These are phyloP conservation scores for Cheilinus undulatus DNA, from an alignment of 2,113 vertebrate genomes.

Conservation along the genomic window DNA sequence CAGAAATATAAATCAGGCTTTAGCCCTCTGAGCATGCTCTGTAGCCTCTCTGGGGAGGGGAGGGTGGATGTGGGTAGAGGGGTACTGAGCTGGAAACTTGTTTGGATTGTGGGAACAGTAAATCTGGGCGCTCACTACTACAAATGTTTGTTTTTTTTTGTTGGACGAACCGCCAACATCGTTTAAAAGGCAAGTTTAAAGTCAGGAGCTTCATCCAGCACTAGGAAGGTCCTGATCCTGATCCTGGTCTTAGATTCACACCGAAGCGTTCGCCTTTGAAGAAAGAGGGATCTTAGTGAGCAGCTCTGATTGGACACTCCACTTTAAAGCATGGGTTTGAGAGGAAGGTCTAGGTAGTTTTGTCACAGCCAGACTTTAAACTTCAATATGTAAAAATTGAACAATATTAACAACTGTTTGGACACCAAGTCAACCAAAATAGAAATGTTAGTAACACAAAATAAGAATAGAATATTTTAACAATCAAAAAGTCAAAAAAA, in stretches of 20 bases:
- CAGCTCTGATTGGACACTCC: conserved; percentile 54
- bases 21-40: conserved; percentile 64
- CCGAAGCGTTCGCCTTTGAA: conserved; percentile 46
- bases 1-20: too few species aligned
- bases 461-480: too few species aligned
- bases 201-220: conserved; percentile 66
- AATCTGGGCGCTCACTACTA: conserved; percentile 75
- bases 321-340: too few species aligned
- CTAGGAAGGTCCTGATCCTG: conserved; percentile 48
- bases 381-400: too few species aligned
- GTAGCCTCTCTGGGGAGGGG: conserved; percentile 45
- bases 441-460: too few species aligned
- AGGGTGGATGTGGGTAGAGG: too few species aligned
- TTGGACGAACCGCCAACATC: conserved; percentile 45
- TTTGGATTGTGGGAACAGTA: conserved; percentile 84
- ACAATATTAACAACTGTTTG: too few species aligned
- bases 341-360: conserved; percentile 36
- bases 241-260: conserved; percentile 22
- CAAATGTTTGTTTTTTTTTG: conserved; percentile 49
- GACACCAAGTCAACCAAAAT: too few species aligned
- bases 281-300: conserved; percentile 34
- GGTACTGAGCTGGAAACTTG: conserved; percentile 56
- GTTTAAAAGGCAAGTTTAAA: conserved; percentile 34
- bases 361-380: too few species aligned
- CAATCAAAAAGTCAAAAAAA: too few species aligned